Evolutionary conservation across 2,113 vertebrate species (phyloP), one percentile per base, ranked within the genome.

Genomic region (Corythoichthys haematopterus): DNA sequence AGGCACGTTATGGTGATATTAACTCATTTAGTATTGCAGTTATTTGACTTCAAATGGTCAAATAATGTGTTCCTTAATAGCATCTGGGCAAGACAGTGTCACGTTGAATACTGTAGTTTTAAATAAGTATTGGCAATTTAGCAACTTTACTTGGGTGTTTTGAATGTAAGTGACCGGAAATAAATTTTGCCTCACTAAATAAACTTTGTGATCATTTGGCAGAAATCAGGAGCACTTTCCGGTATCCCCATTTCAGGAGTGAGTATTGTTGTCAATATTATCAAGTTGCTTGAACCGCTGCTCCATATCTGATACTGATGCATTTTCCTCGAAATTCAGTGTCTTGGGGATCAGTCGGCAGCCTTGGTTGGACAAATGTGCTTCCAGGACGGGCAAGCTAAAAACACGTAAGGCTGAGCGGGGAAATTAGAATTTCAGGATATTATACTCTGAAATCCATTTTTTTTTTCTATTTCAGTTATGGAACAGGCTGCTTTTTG

Each of bases 321-420:
- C 13, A 0, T 67, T 3, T 28, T 47, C 11, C 13, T 16, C 1
- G 28, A 6, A 0, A 47, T 48, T 16, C 75, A 90, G 88, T 90
- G 86, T 79, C 84, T 91, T 0, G 86, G 89, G 12, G 96, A 98
- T 82, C 96, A 98, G 70, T 95, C 93, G 48, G 95, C 96, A 69
- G 96, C 96, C 2, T 90, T 98, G 13, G 96, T 98, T 36, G 96
- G 96, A 77, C 96, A 98, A 87, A 96, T 96, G 95, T 98, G 95
- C 80, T 97, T 98, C 69, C 88, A 91, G 81, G 93, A 95, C 51
- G 96, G 96, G 7, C 94, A 96, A 71, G 94, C 95, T 28, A 98
- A 98, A 91, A 98, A 98, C 83, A 98, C 96, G 95, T 96, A 80
- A 89, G 94, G 52, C 8, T 9, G 10, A 33, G 20, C 20, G 20